phyloP scores from a whole-genome alignment of 2,888 invertebrate genomes.

The Caenorhabditis japonica region DNA sequence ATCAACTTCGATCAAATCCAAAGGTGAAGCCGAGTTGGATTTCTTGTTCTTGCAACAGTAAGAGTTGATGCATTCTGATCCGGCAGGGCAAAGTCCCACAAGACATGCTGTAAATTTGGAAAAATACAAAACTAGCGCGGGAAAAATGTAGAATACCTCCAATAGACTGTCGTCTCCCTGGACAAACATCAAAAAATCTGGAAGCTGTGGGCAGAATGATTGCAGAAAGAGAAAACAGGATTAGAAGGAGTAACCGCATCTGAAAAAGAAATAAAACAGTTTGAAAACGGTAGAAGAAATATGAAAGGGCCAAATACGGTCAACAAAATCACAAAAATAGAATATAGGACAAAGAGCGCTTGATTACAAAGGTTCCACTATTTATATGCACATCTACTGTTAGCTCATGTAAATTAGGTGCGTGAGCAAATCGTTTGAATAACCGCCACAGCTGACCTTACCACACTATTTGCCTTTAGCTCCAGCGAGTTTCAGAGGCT shows the following conservation, averaged over 20 bases:
- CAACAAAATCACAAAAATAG: not conserved
- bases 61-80: constrained; percentile 66
- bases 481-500: constrained; percentile 13
- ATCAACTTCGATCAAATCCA: constrained; percentile 28
- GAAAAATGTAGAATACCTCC: constrained; percentile 54
- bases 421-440: constrained; percentile 38
- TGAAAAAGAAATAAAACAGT: not conserved
- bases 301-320: not conserved
- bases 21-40: constrained; percentile 7
- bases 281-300: not conserved
- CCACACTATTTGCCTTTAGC: constrained; percentile 25
- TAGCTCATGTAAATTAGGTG: constrained; percentile 40
- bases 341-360: constrained; percentile 18
- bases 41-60: constrained; percentile 63
- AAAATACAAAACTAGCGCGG: too few species aligned
- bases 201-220: constrained; percentile 1
- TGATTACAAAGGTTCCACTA: constrained; percentile 5
- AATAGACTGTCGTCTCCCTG: constrained; percentile 60
- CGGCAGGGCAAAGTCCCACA: constrained; percentile 67
- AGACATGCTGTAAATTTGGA: constrained; percentile 60
- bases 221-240: not conserved
- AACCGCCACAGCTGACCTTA: constrained; percentile 43
- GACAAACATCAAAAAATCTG: constrained; percentile 65
- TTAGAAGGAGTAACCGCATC: constrained; percentile 16
- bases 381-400: constrained; percentile 30